Base-by-base conservation (phyloP, 1,140 invertebrate species). In the Hyposmocoma kahamanoa region DNA sequence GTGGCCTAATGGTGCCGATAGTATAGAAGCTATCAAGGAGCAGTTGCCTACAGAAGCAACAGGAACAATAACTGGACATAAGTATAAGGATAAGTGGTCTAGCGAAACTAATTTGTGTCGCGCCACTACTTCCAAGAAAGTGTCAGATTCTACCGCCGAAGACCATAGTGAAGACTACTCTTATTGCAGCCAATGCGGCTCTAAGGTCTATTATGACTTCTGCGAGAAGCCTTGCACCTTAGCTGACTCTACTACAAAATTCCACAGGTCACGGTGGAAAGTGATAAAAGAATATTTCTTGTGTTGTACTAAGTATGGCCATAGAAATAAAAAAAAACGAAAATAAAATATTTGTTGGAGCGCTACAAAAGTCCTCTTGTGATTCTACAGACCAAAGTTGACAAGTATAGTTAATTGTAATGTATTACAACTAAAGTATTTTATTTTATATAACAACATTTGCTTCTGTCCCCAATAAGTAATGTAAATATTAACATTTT, bases 201-300 rank as follows among this genome's bases (percentile, higher is more conserved):
- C 50, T 13, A 17, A 26, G n/a, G 53, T 54, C 20, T 11, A 50
- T 19, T 32, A 50, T 0, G 50, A 53, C 19, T 53, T 18, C 21
- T 48, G 22, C 18, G 59, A 62, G 17, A 67, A 54, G 51, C 75
- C 72, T 4, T 62, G 58, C 22, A 39, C 56, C 3, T 74, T 79
- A 18, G 52, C 56, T 2, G 65, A 77, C 30, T 79, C 75, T 5
- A 42, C 47, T 0, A 51, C 59, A 10, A 52, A 52, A 28, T 30
- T 72, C 5, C 58, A 52, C 6, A 66, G 66, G 52, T 62, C 68
- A 0, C 76, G 67, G 44, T 76, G 72, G 72, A 42, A 45, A 9
- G 13, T 46, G n/a, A 51, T 78, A 8, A 70, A 69, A 50, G 55
- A 53, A 2, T 72, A 63, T 41, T 45, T 70, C 10, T 67, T 58